A percentile compares a stretch with the other conserved stretches of the same genome.
Conservation (phyloP, 1,140 invertebrate species). For the Glomeris maerens region DNA sequence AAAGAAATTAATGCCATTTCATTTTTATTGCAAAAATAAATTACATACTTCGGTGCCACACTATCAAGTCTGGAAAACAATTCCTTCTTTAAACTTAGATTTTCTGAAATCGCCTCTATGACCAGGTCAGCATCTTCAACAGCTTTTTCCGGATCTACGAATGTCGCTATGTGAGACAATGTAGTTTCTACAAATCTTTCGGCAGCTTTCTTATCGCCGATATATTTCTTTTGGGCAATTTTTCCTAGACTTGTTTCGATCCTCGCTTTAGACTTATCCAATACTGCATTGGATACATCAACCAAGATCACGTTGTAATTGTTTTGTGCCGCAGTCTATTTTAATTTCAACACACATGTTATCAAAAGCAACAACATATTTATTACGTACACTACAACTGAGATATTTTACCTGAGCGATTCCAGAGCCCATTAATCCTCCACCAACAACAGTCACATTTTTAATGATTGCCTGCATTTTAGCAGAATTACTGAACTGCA, state of each 20-base stretch:
- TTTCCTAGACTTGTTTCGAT: slow-evolving; percentile 53
- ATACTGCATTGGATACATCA: slow-evolving; percentile 49
- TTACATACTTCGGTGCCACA: slow-evolving; percentile 11
- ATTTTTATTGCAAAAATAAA: no score
- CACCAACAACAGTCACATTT: slow-evolving; percentile 69
- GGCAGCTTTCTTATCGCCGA: no score
- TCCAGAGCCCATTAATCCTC: slow-evolving; percentile 70
- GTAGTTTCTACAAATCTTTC: slow-evolving; percentile 51
- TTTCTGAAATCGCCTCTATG: slow-evolving; percentile 77
- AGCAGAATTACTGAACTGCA: no score
- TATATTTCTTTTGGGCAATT: slow-evolving; percentile 64
- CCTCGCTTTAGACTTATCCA: slow-evolving; percentile 50
- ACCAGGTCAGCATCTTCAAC: slow-evolving; percentile 58
- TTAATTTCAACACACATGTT: slow-evolving; percentile 8
- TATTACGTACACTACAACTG: not conserved
- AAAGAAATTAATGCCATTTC: no score
- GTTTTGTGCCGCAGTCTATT: slow-evolving; percentile 57
- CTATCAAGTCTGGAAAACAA: slow-evolving; percentile 47
- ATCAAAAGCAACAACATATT: not conserved
- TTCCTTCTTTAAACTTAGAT: slow-evolving; percentile 60
- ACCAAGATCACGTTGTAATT: slow-evolving; percentile 60
- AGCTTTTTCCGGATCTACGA: slow-evolving; percentile 42
- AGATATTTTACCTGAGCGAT: slow-evolving; percentile 62
- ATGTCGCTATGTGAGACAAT: slow-evolving; percentile 42
- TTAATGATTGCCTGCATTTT: no score